Base-by-base conservation (phyloP, 1,140 invertebrate genomes). In the Rhynchophorus ferrugineus region DNA sequence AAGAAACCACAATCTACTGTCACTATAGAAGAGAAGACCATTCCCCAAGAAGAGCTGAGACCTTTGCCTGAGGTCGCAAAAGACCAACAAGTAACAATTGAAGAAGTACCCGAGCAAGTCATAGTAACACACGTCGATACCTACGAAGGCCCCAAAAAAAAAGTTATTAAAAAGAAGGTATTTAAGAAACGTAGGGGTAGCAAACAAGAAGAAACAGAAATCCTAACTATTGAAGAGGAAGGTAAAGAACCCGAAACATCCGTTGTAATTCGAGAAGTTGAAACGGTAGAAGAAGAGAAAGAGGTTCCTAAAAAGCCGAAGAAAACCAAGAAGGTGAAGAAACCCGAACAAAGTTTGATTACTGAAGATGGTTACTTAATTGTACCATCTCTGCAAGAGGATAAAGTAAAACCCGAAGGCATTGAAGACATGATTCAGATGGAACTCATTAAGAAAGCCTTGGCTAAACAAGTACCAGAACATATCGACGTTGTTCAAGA, bases 271-370 rank as follows among this genome's bases (percentile, higher is more conserved):
- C 49, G 52, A 34, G 58, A 58, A 60, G 45, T 29, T 13, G 24
- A 29, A 11, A 29, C 24, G 5, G 47, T 73, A 62, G 66, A 70
- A 47, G 68, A 72, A 8, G 61, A 64, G 7, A 59, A 71, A 2
- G 66, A 75, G 47, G 64, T 67, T 17, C 58, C 59, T 3, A 66
- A 69, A 67, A 58, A 61, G 62, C 19, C 69, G 68, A n/a, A 68
- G 63, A 46, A 67, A 65, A 0, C 69, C 66, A 55, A 57, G 54
- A 53, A 60, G 55, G 42, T 44, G 37, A 21, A 61, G 51, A 53
- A 38, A 19, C 3, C 45, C 1, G 29, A 43, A n/a, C 39, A 49
- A 39, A 51, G 33, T 22, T n/a, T 55, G 64, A 56, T 58, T 21
- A 38, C 57, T 19, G 57, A 63, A 48, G 59, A 60, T 39, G 44